Evolutionary conservation across 2,888 invertebrate genomes (phyloP).

Genomic region (Lepidocyrtinus sp.): DNA sequence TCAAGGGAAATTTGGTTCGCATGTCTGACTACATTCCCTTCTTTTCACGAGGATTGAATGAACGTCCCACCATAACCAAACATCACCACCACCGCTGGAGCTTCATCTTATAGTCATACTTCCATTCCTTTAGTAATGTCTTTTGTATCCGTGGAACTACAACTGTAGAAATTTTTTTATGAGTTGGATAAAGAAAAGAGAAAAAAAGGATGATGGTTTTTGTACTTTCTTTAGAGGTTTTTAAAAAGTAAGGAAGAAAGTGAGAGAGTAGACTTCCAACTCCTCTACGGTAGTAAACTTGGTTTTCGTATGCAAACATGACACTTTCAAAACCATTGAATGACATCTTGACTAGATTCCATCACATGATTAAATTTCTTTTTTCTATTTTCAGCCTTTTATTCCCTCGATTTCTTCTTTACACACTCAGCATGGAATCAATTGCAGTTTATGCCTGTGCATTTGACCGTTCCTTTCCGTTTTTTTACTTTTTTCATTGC

Average conservation of each 20-base stretch:
- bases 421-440: constrained; percentile 31
- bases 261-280: constrained; percentile 43
- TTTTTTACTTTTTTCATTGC: too few relatives aligned
- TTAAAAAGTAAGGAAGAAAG: constrained; percentile 23
- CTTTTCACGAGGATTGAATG: too few relatives aligned
- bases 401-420: constrained; percentile 23
- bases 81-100: not conserved
- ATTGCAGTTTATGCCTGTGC: constrained; percentile 38
- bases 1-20: constrained; percentile 48
- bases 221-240: constrained; percentile 23
- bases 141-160: not conserved
- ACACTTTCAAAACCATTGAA: constrained; percentile 60
- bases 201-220: not conserved
- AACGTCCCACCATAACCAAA: not conserved
- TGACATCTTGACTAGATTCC: constrained; percentile 61
- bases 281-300: constrained; percentile 14
- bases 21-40: constrained; percentile 1
- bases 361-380: constrained; percentile 61
- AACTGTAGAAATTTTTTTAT: not conserved
- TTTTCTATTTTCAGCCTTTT: constrained; percentile 24
- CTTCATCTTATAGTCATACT: not conserved
- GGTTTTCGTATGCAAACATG: constrained; percentile 57
- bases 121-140: too few relatives aligned
- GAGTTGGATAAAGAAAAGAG: not conserved
- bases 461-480: constrained; percentile 39